phyloP scores from a whole-genome alignment of 1,140 invertebrate genomes.

The Maniola jurtina region DNA sequence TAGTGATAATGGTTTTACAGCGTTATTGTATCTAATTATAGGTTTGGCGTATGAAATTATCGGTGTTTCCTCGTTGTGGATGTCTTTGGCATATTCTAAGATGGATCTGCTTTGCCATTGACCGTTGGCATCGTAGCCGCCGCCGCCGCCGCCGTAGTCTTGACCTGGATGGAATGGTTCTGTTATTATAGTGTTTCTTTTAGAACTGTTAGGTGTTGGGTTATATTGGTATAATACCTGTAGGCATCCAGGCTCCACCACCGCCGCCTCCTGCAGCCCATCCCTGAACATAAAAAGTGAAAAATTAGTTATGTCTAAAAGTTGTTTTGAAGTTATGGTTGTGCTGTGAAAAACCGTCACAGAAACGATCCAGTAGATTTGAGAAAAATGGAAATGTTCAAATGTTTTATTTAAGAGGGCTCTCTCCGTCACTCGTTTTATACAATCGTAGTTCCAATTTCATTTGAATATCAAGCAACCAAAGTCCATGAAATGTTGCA shows the following conservation, averaged over 20 bases:
- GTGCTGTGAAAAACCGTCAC: too few species aligned
- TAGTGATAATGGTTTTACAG: conserved; percentile 8
- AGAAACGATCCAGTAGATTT: too few species aligned
- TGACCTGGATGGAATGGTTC: conserved; percentile 48
- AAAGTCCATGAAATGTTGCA: too few species aligned
- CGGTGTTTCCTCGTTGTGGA: conserved; percentile 35
- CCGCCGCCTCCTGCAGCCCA: conserved; percentile 57
- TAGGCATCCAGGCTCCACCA: conserved; percentile 64
- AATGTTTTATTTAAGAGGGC: too few species aligned
- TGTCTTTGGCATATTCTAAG: conserved; percentile 42
- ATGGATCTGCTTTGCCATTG: conserved; percentile 73
- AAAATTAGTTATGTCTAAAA: not conserved
- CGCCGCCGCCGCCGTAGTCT: conserved; percentile 50
- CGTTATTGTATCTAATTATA: conserved; percentile 38
- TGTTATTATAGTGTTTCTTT: conserved; percentile 33
- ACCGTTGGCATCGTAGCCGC: conserved; percentile 70
- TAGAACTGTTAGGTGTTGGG: conserved; percentile 13
- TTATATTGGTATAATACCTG: conserved; percentile 64
- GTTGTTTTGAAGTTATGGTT: too few species aligned
- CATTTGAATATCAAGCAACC: too few species aligned
- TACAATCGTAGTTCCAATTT: too few species aligned
- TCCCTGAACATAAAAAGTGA: conserved; percentile 38
- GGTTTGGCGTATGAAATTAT: conserved; percentile 45
- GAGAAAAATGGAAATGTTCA: too few species aligned
- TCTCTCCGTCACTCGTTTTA: too few species aligned